Evolutionary conservation across 2,888 invertebrate genomes (phyloP).

Genomic region (Sycophila texana): DNA sequence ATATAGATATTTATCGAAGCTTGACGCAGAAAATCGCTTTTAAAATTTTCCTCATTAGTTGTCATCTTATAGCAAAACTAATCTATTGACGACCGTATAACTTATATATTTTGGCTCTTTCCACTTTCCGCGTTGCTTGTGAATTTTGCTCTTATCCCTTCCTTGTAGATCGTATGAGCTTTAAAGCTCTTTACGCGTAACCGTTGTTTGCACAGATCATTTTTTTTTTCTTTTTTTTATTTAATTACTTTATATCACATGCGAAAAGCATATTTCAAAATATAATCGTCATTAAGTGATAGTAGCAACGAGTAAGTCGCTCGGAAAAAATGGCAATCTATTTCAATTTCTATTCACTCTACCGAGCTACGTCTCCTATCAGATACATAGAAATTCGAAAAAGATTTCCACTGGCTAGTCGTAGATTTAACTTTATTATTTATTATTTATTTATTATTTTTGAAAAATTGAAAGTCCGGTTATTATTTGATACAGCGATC

Average conservation of each 20-base stretch:
- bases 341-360: slow-evolving; percentile 46
- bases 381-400: slow-evolving; percentile 45
- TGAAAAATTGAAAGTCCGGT: neutral
- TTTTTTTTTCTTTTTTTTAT: neutral
- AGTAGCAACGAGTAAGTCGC: neutral
- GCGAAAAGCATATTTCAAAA: slow-evolving; percentile 47
- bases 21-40: slow-evolving; percentile 52
- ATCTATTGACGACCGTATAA: slow-evolving; percentile 41
- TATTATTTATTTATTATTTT: neutral
- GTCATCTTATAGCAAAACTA: slow-evolving; percentile 35
- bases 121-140: neutral
- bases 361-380: slow-evolving; percentile 6
- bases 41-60: slow-evolving; percentile 10
- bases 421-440: neutral
- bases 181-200: neutral
- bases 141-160: neutral
- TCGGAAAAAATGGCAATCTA: slow-evolving; percentile 37
- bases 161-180: neutral
- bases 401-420: slow-evolving; percentile 22
- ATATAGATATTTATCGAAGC: slow-evolving; percentile 29
- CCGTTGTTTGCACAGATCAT: slow-evolving; percentile 5
- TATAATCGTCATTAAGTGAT: slow-evolving; percentile 28
- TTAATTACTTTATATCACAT: slow-evolving; percentile 20
- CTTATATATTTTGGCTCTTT: slow-evolving; percentile 18
- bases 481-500: slow-evolving; percentile 32